A percentile compares a stretch with the other conserved stretches of the same genome.
phyloP scores from a whole-genome alignment of 2,113 vertebrate species.

The Indicator maculatus region DNA sequence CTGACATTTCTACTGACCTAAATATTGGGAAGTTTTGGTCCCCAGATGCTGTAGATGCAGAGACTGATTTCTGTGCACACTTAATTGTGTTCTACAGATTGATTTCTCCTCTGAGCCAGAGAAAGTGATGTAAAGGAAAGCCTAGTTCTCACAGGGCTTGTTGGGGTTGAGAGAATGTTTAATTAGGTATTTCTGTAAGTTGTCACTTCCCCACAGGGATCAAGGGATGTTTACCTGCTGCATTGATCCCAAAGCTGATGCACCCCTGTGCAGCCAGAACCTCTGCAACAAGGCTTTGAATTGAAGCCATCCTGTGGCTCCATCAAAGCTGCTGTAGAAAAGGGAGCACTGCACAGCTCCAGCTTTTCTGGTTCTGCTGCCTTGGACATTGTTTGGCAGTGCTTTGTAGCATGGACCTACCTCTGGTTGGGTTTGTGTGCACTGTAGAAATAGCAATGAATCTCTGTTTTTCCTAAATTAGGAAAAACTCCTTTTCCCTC shows the following conservation, averaged over 20 bases:
- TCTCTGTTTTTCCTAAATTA: neutral
- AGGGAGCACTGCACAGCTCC: neutral
- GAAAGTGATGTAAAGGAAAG: neutral
- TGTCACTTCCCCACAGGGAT: neutral
- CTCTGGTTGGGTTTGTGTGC: neutral
- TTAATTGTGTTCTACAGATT: neutral
- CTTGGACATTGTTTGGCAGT: neutral
- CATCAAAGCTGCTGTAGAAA: fast-evolving
- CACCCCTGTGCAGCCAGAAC: neutral
- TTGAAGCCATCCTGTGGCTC: neutral
- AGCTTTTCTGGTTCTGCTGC: neutral
- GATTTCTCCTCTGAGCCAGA: neutral
- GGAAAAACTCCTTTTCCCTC: neutral
- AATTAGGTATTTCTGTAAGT: neutral
- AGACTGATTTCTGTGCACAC: neutral
- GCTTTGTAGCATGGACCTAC: fast-evolving
- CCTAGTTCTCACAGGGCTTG: neutral
- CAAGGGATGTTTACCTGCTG: neutral
- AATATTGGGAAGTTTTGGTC: neutral
- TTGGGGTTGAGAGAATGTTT: neutral
- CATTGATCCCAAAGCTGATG: neutral
- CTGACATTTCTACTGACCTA: neutral
- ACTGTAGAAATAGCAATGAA: neutral
- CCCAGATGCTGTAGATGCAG: neutral
- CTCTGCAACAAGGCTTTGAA: neutral